Evolutionary conservation across 2,797 vertebrate species (phyloP), one percentile per base, ranked within the genome.

Genomic region (Pogonophryne albipinna): DNA sequence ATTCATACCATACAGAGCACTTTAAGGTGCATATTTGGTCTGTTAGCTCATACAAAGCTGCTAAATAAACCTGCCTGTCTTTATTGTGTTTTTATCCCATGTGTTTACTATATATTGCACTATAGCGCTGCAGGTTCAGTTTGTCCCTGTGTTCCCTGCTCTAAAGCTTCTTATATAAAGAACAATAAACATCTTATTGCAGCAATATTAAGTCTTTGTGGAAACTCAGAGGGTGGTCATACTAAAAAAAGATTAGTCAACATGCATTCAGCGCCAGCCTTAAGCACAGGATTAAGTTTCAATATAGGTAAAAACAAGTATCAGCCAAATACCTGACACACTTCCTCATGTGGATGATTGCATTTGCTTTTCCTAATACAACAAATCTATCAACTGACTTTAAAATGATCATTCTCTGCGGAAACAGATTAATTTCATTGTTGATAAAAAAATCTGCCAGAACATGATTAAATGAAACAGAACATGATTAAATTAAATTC

Each of bases 201-300:
- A 80, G 66, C 59, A 74, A 72, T 71, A 81, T 78, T 44, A 66
- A 58, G 59, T 70, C 64, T 77, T 78, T 71, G 51, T 77, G 71
- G 55, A 85, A 85, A 68, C 80, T 81, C 44, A 3, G 44, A 66
- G 64, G 47, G 73, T 38, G 80, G 81, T 81, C 61, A 59, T 67
- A 60, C 70, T 74, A 14, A 69, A 76, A 76, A 51, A 65, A 59
- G 75, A 85, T 85, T 78, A 82, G 31, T 67, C 49, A 67, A 20
- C 68, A 64, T 60, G 10, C 67, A 75, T 73, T 78, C 76, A 75
- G 80, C n/a, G 11, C 69, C 68, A 78, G 84, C 78, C 79, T 76
- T 31, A 78, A 84, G 90, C 76, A 13, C 1, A 0, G 65, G 80
- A 91, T 92, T 79, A 74, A 12, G 76, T 91, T 93, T 91, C 85